These are phyloP conservation scores for Ctenomys sociabilis DNA, from an alignment of 2,113 vertebrate genomes.

Conservation along the genomic window DNA sequence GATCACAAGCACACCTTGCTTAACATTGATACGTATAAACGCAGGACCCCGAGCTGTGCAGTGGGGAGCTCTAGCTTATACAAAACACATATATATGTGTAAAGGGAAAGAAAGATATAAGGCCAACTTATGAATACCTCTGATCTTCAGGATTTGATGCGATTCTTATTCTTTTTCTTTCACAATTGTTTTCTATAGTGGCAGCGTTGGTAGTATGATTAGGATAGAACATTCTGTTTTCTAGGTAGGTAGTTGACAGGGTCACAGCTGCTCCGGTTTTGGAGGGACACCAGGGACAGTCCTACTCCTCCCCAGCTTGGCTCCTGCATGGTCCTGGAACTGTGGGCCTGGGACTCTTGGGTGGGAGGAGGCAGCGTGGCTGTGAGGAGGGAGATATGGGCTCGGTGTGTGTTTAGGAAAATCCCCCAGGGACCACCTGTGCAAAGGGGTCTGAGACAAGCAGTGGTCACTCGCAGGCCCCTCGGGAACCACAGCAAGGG, in stretches of 20 bases:
- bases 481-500: not conserved
- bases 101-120: not conserved
- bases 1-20: not conserved
- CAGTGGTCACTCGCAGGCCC: accelerated
- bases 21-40: not conserved
- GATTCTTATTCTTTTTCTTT: not conserved
- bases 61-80: not conserved
- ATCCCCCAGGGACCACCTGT: not conserved
- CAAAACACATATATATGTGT: not conserved
- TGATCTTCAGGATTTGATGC: not conserved
- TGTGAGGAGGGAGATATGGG: not conserved
- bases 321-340: not conserved
- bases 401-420: not conserved
- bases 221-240: not conserved
- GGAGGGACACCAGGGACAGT: not conserved
- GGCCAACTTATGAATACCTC: not conserved
- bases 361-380: not conserved
- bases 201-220: not conserved
- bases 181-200: not conserved
- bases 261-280: not conserved
- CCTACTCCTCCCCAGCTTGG: not conserved
- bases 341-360: not conserved
- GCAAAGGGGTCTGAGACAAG: not conserved
- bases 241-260: not conserved
- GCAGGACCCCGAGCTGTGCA: not conserved